These are phyloP conservation scores for Telmatochromis sp. DNA, from an alignment of 2,113 vertebrate genomes.

Conservation along the genomic window DNA sequence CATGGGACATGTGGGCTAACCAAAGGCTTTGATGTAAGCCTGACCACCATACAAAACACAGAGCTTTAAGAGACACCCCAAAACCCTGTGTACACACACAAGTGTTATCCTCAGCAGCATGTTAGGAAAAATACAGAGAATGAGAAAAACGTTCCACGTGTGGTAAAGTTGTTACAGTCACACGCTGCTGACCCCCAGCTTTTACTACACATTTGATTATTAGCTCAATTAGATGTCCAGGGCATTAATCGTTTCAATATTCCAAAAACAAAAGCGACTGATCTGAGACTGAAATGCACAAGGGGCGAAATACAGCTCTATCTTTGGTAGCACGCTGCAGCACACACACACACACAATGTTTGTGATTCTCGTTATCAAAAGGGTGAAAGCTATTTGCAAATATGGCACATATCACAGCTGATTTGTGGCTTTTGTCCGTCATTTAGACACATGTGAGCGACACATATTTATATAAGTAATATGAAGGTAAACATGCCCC, in stretches of 20 bases:
- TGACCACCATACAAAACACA: slow-evolving; percentile 36
- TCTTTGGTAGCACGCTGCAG: background rate
- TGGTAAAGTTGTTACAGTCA: slow-evolving; percentile 16
- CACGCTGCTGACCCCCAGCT: background rate
- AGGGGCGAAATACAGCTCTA: background rate
- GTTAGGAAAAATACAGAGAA: background rate
- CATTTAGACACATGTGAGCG: background rate
- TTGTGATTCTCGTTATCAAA: background rate
- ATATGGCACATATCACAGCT: background rate
- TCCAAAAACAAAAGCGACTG: background rate
- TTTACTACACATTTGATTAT: background rate
- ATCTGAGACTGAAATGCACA: background rate
- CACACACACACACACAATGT: background rate
- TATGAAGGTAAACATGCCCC: background rate
- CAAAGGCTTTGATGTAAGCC: slow-evolving; percentile 47
- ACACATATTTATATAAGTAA: background rate
- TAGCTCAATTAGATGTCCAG: background rate
- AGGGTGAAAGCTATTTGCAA: background rate
- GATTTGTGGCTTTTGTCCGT: background rate
- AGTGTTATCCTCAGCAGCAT: background rate
- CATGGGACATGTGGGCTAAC: slow-evolving; percentile 46
- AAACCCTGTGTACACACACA: background rate
- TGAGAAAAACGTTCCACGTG: background rate
- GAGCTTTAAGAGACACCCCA: slow-evolving; percentile 9
- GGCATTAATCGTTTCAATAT: too few relatives aligned